Evolutionary conservation across 2,113 vertebrate species (phyloP).

Genomic region (Macquaria ambigua): DNA sequence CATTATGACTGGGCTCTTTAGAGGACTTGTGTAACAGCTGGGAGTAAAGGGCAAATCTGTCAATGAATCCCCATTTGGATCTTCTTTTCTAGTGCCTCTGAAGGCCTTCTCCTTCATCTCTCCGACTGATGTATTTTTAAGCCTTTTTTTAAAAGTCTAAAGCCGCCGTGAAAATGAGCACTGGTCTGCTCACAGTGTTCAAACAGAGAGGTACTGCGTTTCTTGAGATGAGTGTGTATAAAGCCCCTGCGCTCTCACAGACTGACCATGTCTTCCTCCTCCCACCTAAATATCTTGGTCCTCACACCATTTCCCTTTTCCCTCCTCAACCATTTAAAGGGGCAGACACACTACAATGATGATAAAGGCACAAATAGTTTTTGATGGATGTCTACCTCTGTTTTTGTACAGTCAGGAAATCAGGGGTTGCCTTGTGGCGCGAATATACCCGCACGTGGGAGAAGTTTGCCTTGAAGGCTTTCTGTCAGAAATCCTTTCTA

Average conservation of each 20-base stretch:
- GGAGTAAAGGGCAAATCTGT: constrained; percentile 65
- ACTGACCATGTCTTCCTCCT: constrained; percentile 14
- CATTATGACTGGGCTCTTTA: constrained; percentile 52
- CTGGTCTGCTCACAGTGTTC: constrained; percentile 24
- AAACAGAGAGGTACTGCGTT: constrained; percentile 38
- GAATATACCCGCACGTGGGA: no score
- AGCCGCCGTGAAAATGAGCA: constrained; percentile 58
- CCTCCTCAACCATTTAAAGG: background rate
- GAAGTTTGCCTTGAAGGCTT: no score
- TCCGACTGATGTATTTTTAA: constrained; percentile 73
- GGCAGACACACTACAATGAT: background rate
- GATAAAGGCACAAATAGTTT: background rate
- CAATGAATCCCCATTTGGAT: constrained; percentile 62
- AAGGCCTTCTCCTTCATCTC: constrained; percentile 59
- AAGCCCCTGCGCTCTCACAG: constrained; percentile 18
- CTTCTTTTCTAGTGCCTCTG: constrained; percentile 48
- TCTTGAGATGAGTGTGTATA: constrained; percentile 27
- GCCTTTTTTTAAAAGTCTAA: constrained; percentile 25
- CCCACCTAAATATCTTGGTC: background rate
- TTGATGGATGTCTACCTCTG: background rate
- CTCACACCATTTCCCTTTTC: background rate
- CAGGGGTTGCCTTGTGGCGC: background rate
- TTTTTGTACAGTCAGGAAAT: background rate
- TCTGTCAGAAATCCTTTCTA: no score
- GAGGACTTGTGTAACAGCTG: constrained; percentile 60